phyloP scores from a whole-genome alignment of 2,888 invertebrate genomes.

The Rhaphigaster nebulosa region DNA sequence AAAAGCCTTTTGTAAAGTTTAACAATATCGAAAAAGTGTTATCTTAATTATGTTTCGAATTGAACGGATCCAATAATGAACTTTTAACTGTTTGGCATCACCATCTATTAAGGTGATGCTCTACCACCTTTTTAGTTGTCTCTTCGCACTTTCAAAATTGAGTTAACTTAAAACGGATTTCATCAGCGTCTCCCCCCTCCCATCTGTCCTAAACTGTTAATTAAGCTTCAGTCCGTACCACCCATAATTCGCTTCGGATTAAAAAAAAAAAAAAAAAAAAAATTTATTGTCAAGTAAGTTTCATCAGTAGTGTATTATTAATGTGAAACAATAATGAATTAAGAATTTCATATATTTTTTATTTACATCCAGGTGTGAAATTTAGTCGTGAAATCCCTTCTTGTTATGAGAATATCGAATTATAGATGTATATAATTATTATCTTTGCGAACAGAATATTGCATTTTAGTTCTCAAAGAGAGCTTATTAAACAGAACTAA shows the following conservation, averaged over 20 bases:
- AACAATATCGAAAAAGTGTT: slow-evolving; percentile 9
- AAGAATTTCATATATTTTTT: too few species aligned
- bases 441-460: too few species aligned
- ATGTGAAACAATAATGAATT: too few species aligned
- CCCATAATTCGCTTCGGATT: not conserved
- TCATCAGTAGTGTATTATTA: too few species aligned
- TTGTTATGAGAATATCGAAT: too few species aligned
- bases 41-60: slow-evolving; percentile 10
- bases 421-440: too few species aligned
- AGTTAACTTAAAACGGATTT: not conserved
- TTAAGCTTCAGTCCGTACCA: not conserved
- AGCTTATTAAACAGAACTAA: too few species aligned
- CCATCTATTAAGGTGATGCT: not conserved
- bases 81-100: not conserved
- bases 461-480: too few species aligned
- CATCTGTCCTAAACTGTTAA: not conserved
- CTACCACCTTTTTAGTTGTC: not conserved
- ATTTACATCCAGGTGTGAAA: too few species aligned
- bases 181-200: not conserved
- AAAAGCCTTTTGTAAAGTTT: not conserved
- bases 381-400: too few species aligned
- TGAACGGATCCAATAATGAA: not conserved
- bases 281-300: too few species aligned
- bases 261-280: too few species aligned
- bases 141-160: not conserved